Evolutionary conservation across 2,113 vertebrate species (phyloP), one percentile per base, ranked within the genome.

Genomic region (Desmodus rotundus): DNA sequence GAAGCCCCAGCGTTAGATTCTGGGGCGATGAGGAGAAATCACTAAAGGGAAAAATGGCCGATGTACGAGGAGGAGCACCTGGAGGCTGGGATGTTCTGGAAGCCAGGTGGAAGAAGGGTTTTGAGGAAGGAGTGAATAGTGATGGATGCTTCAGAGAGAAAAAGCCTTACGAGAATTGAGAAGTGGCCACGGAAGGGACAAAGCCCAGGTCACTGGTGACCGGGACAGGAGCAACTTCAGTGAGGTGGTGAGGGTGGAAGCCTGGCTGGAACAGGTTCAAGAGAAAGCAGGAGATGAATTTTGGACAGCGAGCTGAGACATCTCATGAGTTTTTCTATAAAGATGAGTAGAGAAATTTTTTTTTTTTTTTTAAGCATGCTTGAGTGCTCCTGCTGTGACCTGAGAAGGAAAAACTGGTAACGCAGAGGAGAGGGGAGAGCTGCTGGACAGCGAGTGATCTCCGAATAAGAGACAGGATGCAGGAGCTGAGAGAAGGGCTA

Each of bases 101-200:
- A 36, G 28, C 6, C 52, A 20, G 45, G 19, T 45, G 56, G n/a
- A 12, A 76, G 36, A 52, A 17, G 19, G 22, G 22, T 43, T 87
- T 26, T 17, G 26, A 81, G 45, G 54, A 41, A 67, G 73, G 19
- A 43, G 24, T 15, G 65, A 28, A 56, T 24, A 41, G 38, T 15
- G 56, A 61, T 41, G 63, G 58, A 54, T 14, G 19, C 54, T 81
- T 85, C 7, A 36, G 78, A 54, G 72, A 28, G 73, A 67, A 58
- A 58, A 94, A 95, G 19, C 7, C 13, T 63, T 47, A 6, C 5
- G 16, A 61, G 50, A 89, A 72, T 12, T 38, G 15, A 54, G 45
- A 54, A 9, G 3, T 36, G 38, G 47, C 8, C 41, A 2, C 0
- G 9, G 47, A 38, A 52, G 13, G 61, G 22, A 58, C 20, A 15